Base-by-base conservation (phyloP, 2,888 invertebrate species). In the Pammene aurita region DNA sequence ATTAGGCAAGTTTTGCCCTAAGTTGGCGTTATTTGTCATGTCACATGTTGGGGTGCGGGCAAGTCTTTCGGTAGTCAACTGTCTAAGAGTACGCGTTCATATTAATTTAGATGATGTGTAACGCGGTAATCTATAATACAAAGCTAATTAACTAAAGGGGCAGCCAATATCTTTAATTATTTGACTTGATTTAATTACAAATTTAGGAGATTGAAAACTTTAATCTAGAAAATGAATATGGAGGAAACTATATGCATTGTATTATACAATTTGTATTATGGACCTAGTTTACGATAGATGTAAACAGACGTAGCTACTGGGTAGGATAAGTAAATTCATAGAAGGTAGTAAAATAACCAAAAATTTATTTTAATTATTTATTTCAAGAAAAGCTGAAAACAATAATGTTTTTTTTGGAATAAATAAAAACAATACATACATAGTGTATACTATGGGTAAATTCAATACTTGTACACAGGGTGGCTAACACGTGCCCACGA, bases 401-500 rank as follows among this genome's bases (percentile, higher is more conserved):
- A 7, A 42, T 11, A 11, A 11, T 38, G 38, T 38, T 38, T 38
- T 7, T n/a, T n/a, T n/a, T n/a, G n/a, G n/a, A n/a, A n/a, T n/a
- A n/a, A n/a, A 38, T 7, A 6, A 4, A 26, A 26, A 26, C 26
- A 26, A 38, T 38, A 7, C 4, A 9, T 5, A 42, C 6, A 13
- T 34, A 34, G 35, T 62, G 52, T 60, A 54, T 46, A 44, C 18
- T 9, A 70, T 72, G 64, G 70, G 72, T 73, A 52, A 7, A 50
- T 52, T 38, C 9, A 13, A 50, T 62, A 41, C 18, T 62, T 60
- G 34, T 52, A 62, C 57, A 62, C 62, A 62, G 48, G 61, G 58
- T 72, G 70, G 67, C 68, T 79, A 77, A 78, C 89, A 89, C 88
- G 90, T 89, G 89, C 81, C 88, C 78, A 66, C 75, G 77, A 76